phyloP scores from a whole-genome alignment of 2,113 vertebrate species.

The Prinia subflava region DNA sequence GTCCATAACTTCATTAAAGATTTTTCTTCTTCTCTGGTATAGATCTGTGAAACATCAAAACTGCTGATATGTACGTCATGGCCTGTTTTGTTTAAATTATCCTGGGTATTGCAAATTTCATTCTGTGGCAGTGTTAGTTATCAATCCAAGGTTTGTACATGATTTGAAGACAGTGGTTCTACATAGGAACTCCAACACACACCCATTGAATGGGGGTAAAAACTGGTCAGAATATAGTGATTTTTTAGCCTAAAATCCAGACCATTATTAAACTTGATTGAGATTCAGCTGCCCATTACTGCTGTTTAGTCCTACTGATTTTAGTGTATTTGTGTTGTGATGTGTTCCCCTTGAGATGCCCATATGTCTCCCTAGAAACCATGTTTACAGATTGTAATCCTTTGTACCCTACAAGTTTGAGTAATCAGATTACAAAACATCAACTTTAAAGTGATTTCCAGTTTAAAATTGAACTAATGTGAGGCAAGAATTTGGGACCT shows the following conservation, averaged over 20 bases:
- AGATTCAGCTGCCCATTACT: background rate
- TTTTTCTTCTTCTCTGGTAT: background rate
- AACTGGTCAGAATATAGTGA: background rate
- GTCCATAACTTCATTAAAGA: background rate
- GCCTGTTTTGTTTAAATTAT: background rate
- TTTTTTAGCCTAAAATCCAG: background rate
- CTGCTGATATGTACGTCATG: background rate
- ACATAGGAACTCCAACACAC: background rate
- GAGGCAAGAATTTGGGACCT: background rate
- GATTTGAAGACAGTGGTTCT: background rate
- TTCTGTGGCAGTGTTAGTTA: background rate
- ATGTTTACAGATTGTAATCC: conserved; percentile 15
- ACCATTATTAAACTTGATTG: background rate
- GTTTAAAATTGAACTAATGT: background rate
- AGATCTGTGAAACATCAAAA: background rate
- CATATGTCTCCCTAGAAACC: background rate
- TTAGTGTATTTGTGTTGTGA: background rate
- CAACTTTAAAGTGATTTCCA: background rate
- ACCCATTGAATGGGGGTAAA: background rate
- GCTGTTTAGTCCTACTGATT: background rate
- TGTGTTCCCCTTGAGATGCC: background rate
- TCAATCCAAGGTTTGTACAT: background rate
- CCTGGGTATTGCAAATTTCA: background rate
- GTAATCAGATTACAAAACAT: background rate
- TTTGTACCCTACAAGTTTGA: background rate